These are phyloP conservation scores for Thaumetopoea pityocampa DNA, from an alignment of 1,140 invertebrate species.

Conservation along the genomic window DNA sequence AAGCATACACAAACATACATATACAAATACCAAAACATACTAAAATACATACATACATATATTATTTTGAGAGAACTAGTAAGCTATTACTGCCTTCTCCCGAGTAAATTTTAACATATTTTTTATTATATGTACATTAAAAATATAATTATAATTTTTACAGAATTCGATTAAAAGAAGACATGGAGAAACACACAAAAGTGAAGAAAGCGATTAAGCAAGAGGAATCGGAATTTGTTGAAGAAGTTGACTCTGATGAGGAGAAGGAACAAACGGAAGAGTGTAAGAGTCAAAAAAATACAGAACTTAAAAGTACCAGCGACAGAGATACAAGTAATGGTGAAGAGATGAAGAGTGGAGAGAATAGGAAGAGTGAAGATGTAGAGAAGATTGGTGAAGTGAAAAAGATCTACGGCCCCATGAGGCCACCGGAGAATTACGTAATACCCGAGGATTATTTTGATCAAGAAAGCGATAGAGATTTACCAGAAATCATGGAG, in stretches of 20 bases:
- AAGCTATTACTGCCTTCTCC: too few species aligned
- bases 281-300: constrained; percentile 15
- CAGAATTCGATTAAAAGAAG: constrained; percentile 58
- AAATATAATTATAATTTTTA: constrained; percentile 12
- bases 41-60: too few species aligned
- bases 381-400: constrained; percentile 12
- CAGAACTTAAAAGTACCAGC: constrained; percentile 7
- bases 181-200: constrained; percentile 41
- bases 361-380: constrained; percentile 29
- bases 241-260: constrained; percentile 71
- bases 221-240: constrained; percentile 57
- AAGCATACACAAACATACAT: too few species aligned
- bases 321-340: constrained; percentile 9
- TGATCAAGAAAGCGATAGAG: constrained; percentile 60
- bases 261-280: constrained; percentile 23
- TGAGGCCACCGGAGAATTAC: constrained; percentile 69
- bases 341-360: constrained; percentile 10
- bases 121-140: background rate
- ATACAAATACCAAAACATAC: too few species aligned
- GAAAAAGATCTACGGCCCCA: constrained; percentile 54
- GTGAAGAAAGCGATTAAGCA: constrained; percentile 30
- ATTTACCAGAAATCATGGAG: constrained; percentile 66
- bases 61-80: too few species aligned
- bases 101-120: too few species aligned
- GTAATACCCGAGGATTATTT: constrained; percentile 65